Conservation (phyloP, 2,113 vertebrate genomes). For the Benitochromis conjunctus region DNA sequence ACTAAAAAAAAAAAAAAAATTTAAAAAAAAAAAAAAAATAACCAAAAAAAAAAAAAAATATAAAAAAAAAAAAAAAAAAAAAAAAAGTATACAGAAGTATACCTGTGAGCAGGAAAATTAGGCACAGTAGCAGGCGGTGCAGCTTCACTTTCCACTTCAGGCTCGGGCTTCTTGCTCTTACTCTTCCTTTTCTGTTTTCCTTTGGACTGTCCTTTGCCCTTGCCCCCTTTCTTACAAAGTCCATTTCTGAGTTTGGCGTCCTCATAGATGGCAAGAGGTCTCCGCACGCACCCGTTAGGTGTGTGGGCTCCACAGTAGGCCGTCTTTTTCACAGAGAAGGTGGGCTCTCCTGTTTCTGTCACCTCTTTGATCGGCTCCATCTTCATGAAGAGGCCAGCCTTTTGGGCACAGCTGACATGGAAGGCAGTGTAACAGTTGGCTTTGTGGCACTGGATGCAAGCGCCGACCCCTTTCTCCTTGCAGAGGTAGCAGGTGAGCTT, state of each 20-base stretch:
- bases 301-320: conserved; percentile 94
- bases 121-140: conserved; percentile 77
- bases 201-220: conserved; percentile 76
- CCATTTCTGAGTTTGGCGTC: conserved; percentile 84
- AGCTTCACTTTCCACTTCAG: conserved; percentile 78
- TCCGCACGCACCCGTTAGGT: conserved; percentile 83
- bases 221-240: conserved; percentile 79
- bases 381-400: conserved; percentile 93
- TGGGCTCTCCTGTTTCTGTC: conserved; percentile 71
- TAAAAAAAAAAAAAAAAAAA: too few relatives aligned
- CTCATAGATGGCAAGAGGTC: conserved; percentile 89
- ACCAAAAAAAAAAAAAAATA: too few relatives aligned
- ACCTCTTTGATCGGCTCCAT: conserved; percentile 92
- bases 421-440: conserved; percentile 98
- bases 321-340: conserved; percentile 93
- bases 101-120: conserved; percentile 91
- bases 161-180: conserved; percentile 80
- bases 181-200: conserved; percentile 82
- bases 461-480: conserved; percentile 94
- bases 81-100: conserved; percentile 10
- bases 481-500: conserved; percentile 99
- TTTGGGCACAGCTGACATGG: conserved; percentile 95
- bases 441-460: conserved; percentile 98
- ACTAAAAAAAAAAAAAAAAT: too few relatives aligned
- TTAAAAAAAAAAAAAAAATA: too few relatives aligned